Evolutionary conservation across 2,888 invertebrate species (phyloP).

Genomic region (Lucinisca nassula): DNA sequence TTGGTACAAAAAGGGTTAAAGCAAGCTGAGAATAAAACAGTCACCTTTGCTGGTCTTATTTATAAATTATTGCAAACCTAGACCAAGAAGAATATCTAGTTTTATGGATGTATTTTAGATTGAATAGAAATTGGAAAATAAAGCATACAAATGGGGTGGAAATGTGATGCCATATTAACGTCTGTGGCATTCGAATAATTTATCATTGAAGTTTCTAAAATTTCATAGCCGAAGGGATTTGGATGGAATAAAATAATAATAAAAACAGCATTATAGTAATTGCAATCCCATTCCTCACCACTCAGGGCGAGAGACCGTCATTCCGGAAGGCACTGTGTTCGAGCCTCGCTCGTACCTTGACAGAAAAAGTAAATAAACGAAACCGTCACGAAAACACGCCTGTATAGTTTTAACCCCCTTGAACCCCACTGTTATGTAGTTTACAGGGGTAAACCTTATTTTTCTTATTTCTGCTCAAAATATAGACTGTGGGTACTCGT

Average conservation of each 20-base stretch:
- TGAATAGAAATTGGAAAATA: neutral
- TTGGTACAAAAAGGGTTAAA: too few species aligned
- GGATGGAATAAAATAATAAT: neutral
- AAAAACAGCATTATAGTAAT: too few species aligned
- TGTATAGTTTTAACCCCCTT: too few species aligned
- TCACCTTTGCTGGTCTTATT: neutral
- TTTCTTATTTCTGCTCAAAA: too few species aligned
- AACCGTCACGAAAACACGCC: too few species aligned
- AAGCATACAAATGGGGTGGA: constrained; percentile 2
- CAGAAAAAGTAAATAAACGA: too few species aligned
- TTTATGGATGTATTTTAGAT: neutral
- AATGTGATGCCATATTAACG: neutral
- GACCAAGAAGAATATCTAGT: neutral
- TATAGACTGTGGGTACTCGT: too few species aligned
- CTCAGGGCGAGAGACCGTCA: neutral
- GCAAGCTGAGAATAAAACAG: neutral
- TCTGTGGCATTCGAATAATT: neutral
- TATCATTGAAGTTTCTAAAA: neutral
- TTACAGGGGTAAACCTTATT: too few species aligned
- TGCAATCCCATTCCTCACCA: too few species aligned
- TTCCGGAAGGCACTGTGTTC: too few species aligned
- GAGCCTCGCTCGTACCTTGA: too few species aligned
- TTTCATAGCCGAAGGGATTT: neutral
- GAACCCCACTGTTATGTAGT: too few species aligned
- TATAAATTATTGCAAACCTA: neutral